Evolutionary conservation across 2,113 vertebrate genomes (phyloP), one percentile per base, ranked within the genome.

Genomic region (Ochotona curzoniae): DNA sequence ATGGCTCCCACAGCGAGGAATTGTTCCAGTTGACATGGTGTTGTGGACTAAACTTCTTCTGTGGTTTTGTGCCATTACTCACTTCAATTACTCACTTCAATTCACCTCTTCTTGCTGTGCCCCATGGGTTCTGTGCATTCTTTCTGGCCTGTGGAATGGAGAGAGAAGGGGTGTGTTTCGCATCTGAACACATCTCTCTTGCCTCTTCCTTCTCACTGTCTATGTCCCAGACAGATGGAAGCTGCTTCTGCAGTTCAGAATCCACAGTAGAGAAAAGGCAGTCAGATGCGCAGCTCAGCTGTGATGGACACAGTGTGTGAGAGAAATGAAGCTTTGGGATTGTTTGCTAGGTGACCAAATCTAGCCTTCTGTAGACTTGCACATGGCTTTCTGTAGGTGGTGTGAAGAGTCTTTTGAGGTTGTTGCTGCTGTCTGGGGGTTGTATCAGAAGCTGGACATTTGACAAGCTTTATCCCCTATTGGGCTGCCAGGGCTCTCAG

Each of bases 391-490:
- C 73, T 25, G 1, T 2, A 25, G 3, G 11, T 86, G 38, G 86
- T 90, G 67, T 70, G 71, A 88, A 89, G 49, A 21, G 21, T 2
- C 26, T 57, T 71, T 28, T 74, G 64, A 32, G 89, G 35, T 90
- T 82, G 12, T 89, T 96, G 17, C 54, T 57, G 87, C 91, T 75
- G 74, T 80, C 94, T 95, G 93, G 57, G 94, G 91, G 76, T 91
- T 74, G 64, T 74, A 80, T 95, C 91, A 71, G 82, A 91, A 67
- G 86, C 87, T 94, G 49, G 38, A 54, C n/a, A 81, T 12, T 51
- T 74, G 66, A 32, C 21, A 81, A 60, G 35, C 32, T 67, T 0
- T 66, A 6, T 14, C 14, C 15, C 57, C 9, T 15, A 35, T 28
- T 15, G 51, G n/a, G 35, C 6, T 51, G 61, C 21, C 3, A 9